Conservation (phyloP, 2,888 invertebrate species). For the Pantelozetes paolii region DNA sequence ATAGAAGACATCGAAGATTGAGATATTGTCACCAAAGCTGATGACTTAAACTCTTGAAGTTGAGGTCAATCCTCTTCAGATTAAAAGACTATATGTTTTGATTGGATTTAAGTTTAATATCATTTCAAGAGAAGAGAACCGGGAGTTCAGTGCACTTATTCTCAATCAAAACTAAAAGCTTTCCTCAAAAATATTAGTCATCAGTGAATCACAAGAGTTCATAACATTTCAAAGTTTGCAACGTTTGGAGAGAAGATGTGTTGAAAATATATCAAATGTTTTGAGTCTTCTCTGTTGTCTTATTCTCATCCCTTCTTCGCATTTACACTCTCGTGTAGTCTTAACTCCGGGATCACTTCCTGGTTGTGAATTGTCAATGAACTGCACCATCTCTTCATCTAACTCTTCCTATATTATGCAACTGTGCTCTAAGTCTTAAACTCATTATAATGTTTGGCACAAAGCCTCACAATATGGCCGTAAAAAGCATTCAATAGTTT, state of each 20-base stretch:
- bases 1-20: background rate
- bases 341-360: constrained; percentile 12
- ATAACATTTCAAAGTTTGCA: background rate
- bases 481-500: too few species aligned
- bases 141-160: constrained; percentile 7
- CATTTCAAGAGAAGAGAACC: background rate
- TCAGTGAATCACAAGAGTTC: background rate
- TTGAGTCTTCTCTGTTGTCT: background rate
- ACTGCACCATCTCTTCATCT: constrained; percentile 19
- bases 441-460: constrained; percentile 20
- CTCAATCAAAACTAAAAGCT: constrained; percentile 27
- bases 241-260: background rate
- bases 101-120: constrained; percentile 7
- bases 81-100: constrained; percentile 8
- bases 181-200: constrained; percentile 2
- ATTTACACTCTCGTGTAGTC: background rate
- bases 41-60: background rate
- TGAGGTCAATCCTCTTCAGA: constrained; percentile 1
- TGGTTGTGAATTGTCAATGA: constrained; percentile 33
- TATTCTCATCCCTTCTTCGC: background rate
- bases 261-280: background rate
- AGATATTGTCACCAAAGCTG: background rate
- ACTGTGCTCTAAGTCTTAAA: background rate
- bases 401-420: background rate
- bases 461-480: constrained; percentile 2